Conservation (phyloP, 2,113 vertebrate genomes). For the Psephotus haematonotus region DNA sequence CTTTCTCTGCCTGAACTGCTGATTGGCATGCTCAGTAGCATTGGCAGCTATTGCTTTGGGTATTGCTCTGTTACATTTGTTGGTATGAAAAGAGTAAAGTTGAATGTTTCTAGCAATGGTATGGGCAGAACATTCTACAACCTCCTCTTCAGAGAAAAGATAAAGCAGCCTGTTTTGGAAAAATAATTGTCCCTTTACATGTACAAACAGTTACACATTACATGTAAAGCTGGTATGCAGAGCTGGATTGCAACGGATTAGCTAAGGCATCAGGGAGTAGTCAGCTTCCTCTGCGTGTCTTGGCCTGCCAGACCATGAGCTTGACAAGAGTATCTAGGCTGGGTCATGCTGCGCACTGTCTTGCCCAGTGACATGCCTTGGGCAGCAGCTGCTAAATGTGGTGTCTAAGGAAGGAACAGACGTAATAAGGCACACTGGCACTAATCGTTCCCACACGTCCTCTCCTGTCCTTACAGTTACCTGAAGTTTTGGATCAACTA, state of each 20-base stretch:
- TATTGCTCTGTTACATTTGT: neutral
- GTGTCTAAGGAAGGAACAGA: neutral
- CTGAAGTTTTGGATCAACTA: neutral
- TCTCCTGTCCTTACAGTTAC: neutral
- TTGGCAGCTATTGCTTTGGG: accelerated
- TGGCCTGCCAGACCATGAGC: neutral
- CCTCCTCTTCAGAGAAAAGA: neutral
- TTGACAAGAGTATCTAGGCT: neutral
- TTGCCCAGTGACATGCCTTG: neutral
- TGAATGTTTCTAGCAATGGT: accelerated
- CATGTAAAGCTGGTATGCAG: neutral
- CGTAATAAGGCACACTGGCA: neutral
- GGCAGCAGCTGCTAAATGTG: neutral
- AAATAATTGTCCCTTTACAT: neutral
- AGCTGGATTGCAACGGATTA: neutral
- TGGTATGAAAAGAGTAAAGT: neutral
- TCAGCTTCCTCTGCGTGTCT: neutral
- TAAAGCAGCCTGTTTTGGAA: neutral
- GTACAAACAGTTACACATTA: neutral
- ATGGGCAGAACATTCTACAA: neutral
- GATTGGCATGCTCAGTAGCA: accelerated
- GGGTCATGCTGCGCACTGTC: accelerated
- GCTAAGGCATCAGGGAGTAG: neutral
- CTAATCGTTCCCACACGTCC: accelerated
- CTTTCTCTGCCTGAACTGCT: neutral